Conservation (phyloP, 2,113 vertebrate species). For the Synodontis membranacea region DNA sequence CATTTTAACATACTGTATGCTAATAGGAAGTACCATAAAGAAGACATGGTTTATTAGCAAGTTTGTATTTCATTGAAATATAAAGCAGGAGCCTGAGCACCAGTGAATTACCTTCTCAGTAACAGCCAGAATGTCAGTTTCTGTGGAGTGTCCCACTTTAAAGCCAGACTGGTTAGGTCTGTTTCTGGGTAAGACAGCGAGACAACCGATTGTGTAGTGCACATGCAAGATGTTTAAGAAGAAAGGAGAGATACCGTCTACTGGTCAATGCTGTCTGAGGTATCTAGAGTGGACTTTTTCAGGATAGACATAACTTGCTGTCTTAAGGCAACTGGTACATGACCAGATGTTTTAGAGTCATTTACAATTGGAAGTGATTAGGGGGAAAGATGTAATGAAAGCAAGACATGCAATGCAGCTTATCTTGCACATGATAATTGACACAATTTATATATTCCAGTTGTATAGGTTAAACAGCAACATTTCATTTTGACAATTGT, state of each 20-base stretch:
- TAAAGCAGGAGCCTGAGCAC: too few species aligned
- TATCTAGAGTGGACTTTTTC: not conserved
- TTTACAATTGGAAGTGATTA: not conserved
- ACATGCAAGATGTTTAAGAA: not conserved
- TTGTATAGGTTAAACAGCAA: not conserved
- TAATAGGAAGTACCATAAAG: not conserved
- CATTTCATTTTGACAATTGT: not conserved
- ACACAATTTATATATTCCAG: not conserved
- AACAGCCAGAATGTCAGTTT: not conserved
- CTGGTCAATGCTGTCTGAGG: not conserved
- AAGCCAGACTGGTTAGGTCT: not conserved
- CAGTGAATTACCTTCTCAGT: not conserved
- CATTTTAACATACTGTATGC: not conserved
- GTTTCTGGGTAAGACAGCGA: not conserved
- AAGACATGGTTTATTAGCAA: not conserved
- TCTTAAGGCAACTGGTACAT: not conserved
- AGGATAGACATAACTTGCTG: not conserved
- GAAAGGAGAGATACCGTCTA: not conserved
- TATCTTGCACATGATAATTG: not conserved
- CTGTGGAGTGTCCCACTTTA: not conserved
- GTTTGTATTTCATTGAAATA: not conserved
- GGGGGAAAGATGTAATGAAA: not conserved
- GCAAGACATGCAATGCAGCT: not conserved
- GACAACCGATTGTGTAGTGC: not conserved
- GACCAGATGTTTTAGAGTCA: not conserved